Evolutionary conservation across 2,797 vertebrate species (phyloP), one percentile per base, ranked within the genome.

Genomic region (Taeniopygia guttata): DNA sequence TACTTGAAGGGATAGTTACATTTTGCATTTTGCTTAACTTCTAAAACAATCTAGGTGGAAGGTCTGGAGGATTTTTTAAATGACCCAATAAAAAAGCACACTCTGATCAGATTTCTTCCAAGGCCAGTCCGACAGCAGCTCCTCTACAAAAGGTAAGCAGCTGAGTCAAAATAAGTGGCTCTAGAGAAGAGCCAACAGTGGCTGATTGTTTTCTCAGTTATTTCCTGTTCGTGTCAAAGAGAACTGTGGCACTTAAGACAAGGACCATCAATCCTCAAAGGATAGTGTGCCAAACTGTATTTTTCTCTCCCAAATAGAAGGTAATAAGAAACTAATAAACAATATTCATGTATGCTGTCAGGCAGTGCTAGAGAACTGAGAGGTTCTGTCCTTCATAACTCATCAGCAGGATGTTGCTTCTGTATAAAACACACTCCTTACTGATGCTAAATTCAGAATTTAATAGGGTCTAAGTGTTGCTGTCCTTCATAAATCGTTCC

Each of bases 71-170:
- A 98, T 4, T 99, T 98, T 91, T 97, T 99, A 96, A 98, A 97
- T 16, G 98, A 99, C 95, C 98, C 98, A 0, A 80, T 99, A 68
- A 99, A 98, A 97, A 99, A 99, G 49, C 98, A 99, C 94, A 98
- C 98, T 4, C 98, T 99, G 34, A 97, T 99, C 67, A 97, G 98
- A 73, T 96, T 93, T 79, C 98, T 99, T 52, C 99, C 99, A 16
- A 87, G 98, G 73, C 92, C 87, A 49, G 97, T 99, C 73, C 98
- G 98, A 85, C 98, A 98, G 95, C 98, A 98, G 95, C 98, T 99
- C 36, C 98, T 99, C 36, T 99, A 98, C 90, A 99, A 97, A 97
- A 98, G 99, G 99, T 99, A 97, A 94, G 95, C 18, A n/a, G 85
- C 32, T 46, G 59, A 79, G 66, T 69, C 59, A 72, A 83, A 94